Percentiles rank a stretch among this genome's conserved stretches.
phyloP scores from a whole-genome alignment of 2,797 vertebrate genomes.

The Danio aesculapii region DNA sequence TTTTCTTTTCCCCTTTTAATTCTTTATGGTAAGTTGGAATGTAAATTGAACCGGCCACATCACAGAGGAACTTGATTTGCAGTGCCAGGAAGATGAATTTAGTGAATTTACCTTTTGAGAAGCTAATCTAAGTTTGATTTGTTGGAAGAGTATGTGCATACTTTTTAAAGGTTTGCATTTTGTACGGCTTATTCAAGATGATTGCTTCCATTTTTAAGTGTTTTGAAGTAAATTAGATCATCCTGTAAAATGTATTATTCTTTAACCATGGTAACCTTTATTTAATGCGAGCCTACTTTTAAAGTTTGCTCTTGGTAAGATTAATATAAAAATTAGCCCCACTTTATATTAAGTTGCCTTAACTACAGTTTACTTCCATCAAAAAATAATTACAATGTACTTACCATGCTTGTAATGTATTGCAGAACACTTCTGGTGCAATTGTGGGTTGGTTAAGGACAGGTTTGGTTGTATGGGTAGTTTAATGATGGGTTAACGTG shows the following conservation, averaged over 20 bases:
- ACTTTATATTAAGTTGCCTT: no score
- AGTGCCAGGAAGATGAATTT: neutral
- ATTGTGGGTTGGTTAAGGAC: no score
- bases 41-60: neutral
- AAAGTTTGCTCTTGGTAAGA: neutral
- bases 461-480: no score
- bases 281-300: neutral
- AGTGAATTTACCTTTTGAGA: neutral
- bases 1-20: constrained; percentile 7
- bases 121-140: neutral
- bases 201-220: neutral
- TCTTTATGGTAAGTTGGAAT: neutral
- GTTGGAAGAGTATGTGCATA: neutral
- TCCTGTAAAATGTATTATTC: neutral
- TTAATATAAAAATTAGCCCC: neutral
- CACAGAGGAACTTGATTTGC: neutral
- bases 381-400: no score
- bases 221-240: neutral
- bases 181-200: neutral
- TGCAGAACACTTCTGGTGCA: no score
- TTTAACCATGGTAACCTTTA: neutral
- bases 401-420: no score
- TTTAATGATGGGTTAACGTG: no score
- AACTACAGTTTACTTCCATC: no score
- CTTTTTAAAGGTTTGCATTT: neutral